Evolutionary conservation across 2,797 vertebrate species (phyloP), one percentile per base, ranked within the genome.

Genomic region (Pachyuromys duprasi): DNA sequence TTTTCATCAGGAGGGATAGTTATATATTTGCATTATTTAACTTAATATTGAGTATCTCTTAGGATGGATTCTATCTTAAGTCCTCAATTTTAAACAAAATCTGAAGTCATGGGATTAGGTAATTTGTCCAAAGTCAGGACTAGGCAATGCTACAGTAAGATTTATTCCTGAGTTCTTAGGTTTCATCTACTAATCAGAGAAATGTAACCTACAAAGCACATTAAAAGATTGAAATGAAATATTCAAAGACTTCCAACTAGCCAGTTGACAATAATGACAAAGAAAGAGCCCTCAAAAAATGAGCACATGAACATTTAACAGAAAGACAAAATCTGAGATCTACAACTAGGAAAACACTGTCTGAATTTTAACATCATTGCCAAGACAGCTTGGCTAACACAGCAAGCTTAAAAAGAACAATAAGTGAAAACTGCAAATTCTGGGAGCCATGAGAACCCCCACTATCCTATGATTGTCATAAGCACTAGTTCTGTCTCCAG

Each of bases 141-240:
- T 69, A 36, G 2, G 60, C 79, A 69, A 22, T 31, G 22, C 45
- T 9, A 82, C n/a, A 79, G 53, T 76, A 91, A 80, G 8, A 95
- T 33, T 83, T 39, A 67, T 28, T 62, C 5, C 14, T 24, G 36
- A 80, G 20, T 0, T 79, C 63, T 86, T 92, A 28, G 9, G 45
- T 33, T 86, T 94, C 42, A 89, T 8, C 57, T 81, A 1, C 24
- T 42, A 94, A 86, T 63, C 9, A 74, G 3, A 74, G 17, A 72
- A 57, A 26, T 22, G 26, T n/a, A 62, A 63, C 3, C 82, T 76
- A 69, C 15, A 76, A 76, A 3, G 91, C 78, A 31, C 39, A 69
- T 42, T 70, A 45, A 87, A 87, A 75, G 72, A 91, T 31, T 89
- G 22, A 96, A 96, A 67, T 87, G 49, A 86, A 81, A 69, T 90